Evolutionary conservation across 2,888 invertebrate genomes (phyloP), one percentile per base, ranked within the genome.

Genomic region (Polyommatus iphigenia): DNA sequence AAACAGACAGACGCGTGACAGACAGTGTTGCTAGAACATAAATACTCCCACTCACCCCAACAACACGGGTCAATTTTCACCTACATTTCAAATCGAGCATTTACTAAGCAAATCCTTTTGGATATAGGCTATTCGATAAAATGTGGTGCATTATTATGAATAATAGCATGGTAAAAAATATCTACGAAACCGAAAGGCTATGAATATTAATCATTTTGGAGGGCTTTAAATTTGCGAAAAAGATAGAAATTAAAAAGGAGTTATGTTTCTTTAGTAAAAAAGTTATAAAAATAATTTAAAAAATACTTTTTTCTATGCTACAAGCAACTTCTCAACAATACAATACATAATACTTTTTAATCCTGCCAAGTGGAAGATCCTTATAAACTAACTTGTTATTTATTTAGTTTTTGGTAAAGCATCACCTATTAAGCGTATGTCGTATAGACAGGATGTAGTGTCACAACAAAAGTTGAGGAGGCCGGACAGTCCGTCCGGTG

Each of bases 11-110:
- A 83, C 79, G 81, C 83, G 81, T 84, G 84, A 85, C 83, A 83
- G 83, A 85, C 84, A 83, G 83, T 82, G 83, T 81, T 79, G 80
- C 80, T 81, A 79, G 79, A 78, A 81, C 81, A 84, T 84, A 84
- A 84, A 84, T 83, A 85, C 85, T 84, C 85, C 85, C 85, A 86
- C 85, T 83, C 83, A 81, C 79, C 75, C 81, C 82, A 82, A 81
- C 83, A 88, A 91, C 90, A 90, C 86, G 88, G 84, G 82, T 90
- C 91, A 90, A 87, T 87, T 86, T 87, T 87, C 87, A 86, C 88
- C 88, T 88, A 88, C 88, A 90, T 89, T 88, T 87, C 84, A 88
- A 89, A 88, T 86, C 85, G 85, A 82, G 81, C 77, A 81, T 83
- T 83, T 85, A 80, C 80, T 83, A 85, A 81, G 88, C 87, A 86